phyloP scores from a whole-genome alignment of 2,888 invertebrate genomes.

The Crossocerus cetratus region DNA sequence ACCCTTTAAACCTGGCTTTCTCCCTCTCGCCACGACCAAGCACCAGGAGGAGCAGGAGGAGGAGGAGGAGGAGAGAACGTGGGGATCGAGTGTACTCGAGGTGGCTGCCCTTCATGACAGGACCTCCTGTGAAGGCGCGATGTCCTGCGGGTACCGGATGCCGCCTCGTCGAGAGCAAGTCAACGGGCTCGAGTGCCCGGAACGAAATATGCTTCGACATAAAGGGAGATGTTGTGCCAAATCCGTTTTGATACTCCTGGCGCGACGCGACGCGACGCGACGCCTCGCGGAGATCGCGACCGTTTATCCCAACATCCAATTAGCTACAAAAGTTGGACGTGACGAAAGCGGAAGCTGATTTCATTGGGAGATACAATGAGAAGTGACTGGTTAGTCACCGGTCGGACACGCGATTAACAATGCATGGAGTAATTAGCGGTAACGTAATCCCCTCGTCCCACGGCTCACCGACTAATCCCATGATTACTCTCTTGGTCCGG shows the following conservation, averaged over 20 bases:
- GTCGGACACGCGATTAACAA: neutral
- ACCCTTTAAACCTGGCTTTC: conserved; percentile 52
- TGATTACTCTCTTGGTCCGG: neutral
- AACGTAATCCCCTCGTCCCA: neutral
- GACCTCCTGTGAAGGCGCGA: neutral
- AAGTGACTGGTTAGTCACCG: no score
- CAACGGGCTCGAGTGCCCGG: conserved; percentile 19
- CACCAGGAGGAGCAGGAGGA: no score
- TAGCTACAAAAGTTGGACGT: no score
- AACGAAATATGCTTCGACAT: no score
- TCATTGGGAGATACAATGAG: no score
- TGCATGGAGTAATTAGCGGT: neutral
- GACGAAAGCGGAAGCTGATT: no score
- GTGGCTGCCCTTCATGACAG: conserved; percentile 10
- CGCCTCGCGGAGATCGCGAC: no score
- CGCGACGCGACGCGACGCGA: no score
- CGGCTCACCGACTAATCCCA: neutral
- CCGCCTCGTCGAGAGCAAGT: conserved; percentile 23
- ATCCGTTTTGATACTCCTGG: no score
- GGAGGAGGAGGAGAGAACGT: no score
- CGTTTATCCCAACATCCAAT: no score
- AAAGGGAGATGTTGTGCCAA: no score
- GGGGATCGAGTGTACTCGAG: conserved; percentile 26
- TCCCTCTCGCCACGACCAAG: conserved; percentile 28
- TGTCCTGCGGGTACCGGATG: conserved; percentile 43